Percentiles rank a stretch among this genome's conserved stretches.
Evolutionary conservation across 2,797 vertebrate genomes (phyloP).

Genomic region (Sebastes kiyomatsui): DNA sequence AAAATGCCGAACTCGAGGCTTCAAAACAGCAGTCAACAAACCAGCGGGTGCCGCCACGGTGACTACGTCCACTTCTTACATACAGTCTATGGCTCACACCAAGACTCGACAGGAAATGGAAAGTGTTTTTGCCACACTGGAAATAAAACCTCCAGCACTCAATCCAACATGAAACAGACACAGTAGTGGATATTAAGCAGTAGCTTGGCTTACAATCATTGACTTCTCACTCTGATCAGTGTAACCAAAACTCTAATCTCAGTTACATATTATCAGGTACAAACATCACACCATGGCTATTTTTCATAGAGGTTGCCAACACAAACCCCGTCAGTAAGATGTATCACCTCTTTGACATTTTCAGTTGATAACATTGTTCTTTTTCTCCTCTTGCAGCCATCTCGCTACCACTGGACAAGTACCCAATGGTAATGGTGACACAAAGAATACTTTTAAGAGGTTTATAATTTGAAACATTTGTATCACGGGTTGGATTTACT

Average conservation of each 20-base stretch:
- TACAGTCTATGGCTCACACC: not conserved
- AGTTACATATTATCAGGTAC: not conserved
- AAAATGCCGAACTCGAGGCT: too few species aligned
- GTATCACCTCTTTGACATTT: not conserved
- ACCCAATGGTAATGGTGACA: conserved; percentile 84
- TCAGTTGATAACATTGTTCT: conserved; percentile 33
- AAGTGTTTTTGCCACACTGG: not conserved
- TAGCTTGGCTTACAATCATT: not conserved
- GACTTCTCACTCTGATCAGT: not conserved
- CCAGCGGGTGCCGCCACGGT: too few species aligned
- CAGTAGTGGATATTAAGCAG: not conserved
- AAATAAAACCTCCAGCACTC: not conserved
- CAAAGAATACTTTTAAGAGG: not conserved
- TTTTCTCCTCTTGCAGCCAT: conserved; percentile 78
- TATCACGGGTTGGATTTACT: not conserved
- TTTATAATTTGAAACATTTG: not conserved
- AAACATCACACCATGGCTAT: not conserved
- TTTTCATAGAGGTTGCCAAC: not conserved
- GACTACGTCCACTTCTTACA: too few species aligned
- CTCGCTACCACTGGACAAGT: conserved; percentile 82
- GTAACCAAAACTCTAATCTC: not conserved
- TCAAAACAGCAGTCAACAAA: too few species aligned
- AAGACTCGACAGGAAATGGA: not conserved
- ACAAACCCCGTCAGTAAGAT: not conserved
- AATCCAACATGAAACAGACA: not conserved